phyloP scores from a whole-genome alignment of 2,888 invertebrate species.

The Nomada ruficornis region DNA sequence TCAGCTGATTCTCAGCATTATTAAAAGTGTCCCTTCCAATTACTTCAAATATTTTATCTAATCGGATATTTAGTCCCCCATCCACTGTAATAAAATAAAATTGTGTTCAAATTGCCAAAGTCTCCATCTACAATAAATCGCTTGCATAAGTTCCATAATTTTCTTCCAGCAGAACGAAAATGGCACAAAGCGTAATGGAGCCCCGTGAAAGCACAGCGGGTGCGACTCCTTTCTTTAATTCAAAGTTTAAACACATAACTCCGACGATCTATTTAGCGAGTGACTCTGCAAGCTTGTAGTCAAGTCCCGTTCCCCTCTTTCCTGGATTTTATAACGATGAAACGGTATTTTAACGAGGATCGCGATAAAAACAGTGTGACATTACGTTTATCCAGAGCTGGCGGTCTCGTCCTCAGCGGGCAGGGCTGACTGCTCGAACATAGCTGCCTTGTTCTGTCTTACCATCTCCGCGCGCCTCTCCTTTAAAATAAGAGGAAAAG shows the following conservation, averaged over 20 bases:
- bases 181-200: constrained; percentile 76
- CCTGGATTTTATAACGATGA: constrained; percentile 52
- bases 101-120: constrained; percentile 56
- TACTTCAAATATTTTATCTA: constrained; percentile 42
- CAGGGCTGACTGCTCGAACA: constrained; percentile 81
- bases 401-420: constrained; percentile 86
- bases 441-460: constrained; percentile 94
- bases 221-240: constrained; percentile 47
- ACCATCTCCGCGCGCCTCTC: constrained; percentile 96
- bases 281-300: constrained; percentile 58
- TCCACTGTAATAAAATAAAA: constrained; percentile 48
- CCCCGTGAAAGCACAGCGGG: constrained; percentile 43
- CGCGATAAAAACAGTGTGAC: constrained; percentile 27
- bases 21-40: constrained; percentile 18
- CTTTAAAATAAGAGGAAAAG: constrained; percentile 85
- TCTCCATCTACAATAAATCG: constrained; percentile 51
- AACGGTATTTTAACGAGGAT: constrained; percentile 59
- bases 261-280: constrained; percentile 52
- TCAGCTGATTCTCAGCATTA: not conserved
- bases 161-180: constrained; percentile 67
- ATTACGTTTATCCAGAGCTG: constrained; percentile 87
- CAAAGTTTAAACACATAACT: constrained; percentile 59
- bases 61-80: constrained; percentile 38
- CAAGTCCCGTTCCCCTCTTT: constrained; percentile 53
- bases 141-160: constrained; percentile 52